A percentile compares a stretch with the other conserved stretches of the same genome.
Evolutionary conservation across 2,888 invertebrate species (phyloP).

Genomic region (Lasioglossum figueresi): DNA sequence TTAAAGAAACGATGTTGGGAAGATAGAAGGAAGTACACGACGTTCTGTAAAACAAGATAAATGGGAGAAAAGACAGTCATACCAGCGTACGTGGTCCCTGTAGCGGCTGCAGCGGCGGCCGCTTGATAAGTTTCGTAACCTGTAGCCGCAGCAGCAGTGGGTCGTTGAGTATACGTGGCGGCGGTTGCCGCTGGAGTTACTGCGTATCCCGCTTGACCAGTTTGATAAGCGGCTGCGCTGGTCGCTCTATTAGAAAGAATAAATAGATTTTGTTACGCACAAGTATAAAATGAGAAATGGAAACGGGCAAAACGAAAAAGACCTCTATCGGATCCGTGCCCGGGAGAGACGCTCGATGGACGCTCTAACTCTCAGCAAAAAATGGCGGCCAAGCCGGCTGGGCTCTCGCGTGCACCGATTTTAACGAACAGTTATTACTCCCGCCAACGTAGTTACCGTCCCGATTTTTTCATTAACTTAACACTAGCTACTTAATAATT

Average conservation of each 20-base stretch:
- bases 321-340: conserved; percentile 59
- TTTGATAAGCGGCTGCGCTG: conserved; percentile 92
- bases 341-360: conserved; percentile 71
- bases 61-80: conserved; percentile 29
- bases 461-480: conserved; percentile 65
- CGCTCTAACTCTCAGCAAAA: conserved; percentile 71
- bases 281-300: conserved; percentile 23
- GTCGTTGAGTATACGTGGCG: conserved; percentile 93
- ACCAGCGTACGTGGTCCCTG: conserved; percentile 89
- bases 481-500: conserved; percentile 72
- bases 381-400: conserved; percentile 80
- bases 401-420: conserved; percentile 73
- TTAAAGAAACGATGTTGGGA: neutral
- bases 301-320: conserved; percentile 56
- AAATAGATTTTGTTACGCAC: conserved; percentile 22
- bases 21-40: neutral
- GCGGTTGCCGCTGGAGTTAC: conserved; percentile 93
- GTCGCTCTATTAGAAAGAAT: conserved; percentile 85
- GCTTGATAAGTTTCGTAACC: conserved; percentile 91
- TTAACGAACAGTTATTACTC: conserved; percentile 60
- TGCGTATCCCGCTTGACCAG: conserved; percentile 93
- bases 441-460: conserved; percentile 55
- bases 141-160: conserved; percentile 90
- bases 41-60: neutral
- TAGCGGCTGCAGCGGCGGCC: conserved; percentile 92